Base-by-base conservation (phyloP, 2,113 vertebrate species). In the Poeciliopsis prolifica region DNA sequence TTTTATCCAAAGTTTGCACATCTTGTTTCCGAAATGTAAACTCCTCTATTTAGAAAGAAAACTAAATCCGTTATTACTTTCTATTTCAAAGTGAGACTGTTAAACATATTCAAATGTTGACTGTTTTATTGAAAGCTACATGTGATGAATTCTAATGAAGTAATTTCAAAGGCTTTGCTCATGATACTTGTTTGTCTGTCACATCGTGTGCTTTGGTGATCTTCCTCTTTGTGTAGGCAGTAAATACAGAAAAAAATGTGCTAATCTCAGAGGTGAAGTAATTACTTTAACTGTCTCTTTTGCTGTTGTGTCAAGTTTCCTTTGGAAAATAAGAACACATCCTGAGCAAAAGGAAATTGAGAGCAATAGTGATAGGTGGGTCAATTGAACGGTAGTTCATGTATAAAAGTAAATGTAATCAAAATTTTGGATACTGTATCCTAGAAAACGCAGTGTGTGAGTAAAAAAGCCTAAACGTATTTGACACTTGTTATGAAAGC, bases 161-260 rank as follows among this genome's bases (percentile, higher is more conserved):
- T 69, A 2, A 65, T 37, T 72, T 35, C 37, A 31, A 35, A 35
- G 4, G 4, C 61, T 17, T 29, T 5, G 33, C 63, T 79, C 84
- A 65, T 82, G 75, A 85, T 61, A 14, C 9, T 22, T 70, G 58
- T 76, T 78, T 2, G 0, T 78, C 48, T 29, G 68, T 68, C 72
- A 69, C n/a, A 29, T 40, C 7, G 40, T 79, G 51, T 42, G 29
- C 31, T n/a, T 26, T 58, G 51, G 7, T 58, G 42, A 29, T 68
- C 75, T 83, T 82, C 83, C 72, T 85, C 81, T 83, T 87, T 75
- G 54, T 70, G 62, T 8, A 28, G 48, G 33, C 10, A 1, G 51
- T 31, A 9, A n/a, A 28, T 3, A 0, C 22, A 54, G 69, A 58
- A 54, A 15, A 61, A 4, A 29, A 65, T 60, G 19, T 5, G 14